Evolutionary conservation across 2,888 invertebrate genomes (phyloP).

Genomic region (Hybos culiciformis): DNA sequence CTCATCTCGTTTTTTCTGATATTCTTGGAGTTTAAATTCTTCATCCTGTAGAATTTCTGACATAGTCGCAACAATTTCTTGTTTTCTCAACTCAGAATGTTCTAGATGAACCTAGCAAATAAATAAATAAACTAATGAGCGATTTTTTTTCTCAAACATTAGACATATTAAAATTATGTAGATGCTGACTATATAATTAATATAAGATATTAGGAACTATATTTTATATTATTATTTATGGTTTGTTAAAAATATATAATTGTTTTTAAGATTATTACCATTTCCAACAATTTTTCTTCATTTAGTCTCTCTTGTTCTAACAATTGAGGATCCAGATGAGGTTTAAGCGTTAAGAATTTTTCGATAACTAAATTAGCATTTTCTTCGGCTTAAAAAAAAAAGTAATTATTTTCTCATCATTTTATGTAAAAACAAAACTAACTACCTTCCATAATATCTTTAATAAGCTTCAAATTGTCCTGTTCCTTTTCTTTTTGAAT

Average conservation of each 20-base stretch:
- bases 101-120: slow-evolving; percentile 26
- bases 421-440: not conserved
- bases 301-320: slow-evolving; percentile 52
- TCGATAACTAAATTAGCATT: slow-evolving; percentile 51
- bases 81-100: slow-evolving; percentile 42
- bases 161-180: no score
- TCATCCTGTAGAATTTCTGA: slow-evolving; percentile 54
- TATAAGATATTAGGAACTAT: no score
- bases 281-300: slow-evolving; percentile 49
- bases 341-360: slow-evolving; percentile 47
- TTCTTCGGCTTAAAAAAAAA: slow-evolving; percentile 41
- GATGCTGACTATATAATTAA: no score
- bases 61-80: slow-evolving; percentile 59
- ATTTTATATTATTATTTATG: slow-evolving; percentile 27
- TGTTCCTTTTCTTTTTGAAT: slow-evolving; percentile 52
- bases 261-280: no score
- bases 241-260: no score
- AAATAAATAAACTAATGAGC: not conserved
- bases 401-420: not conserved
- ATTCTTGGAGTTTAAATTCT: slow-evolving; percentile 44
- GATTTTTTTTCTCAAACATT: no score
- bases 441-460: slow-evolving; percentile 43
- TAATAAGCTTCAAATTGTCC: slow-evolving; percentile 45
- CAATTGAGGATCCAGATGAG: slow-evolving; percentile 45
- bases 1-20: slow-evolving; percentile 43